Evolutionary conservation across 2,797 vertebrate genomes (phyloP), one percentile per base, ranked within the genome.

Genomic region (Acipenser oxyrinchus): DNA sequence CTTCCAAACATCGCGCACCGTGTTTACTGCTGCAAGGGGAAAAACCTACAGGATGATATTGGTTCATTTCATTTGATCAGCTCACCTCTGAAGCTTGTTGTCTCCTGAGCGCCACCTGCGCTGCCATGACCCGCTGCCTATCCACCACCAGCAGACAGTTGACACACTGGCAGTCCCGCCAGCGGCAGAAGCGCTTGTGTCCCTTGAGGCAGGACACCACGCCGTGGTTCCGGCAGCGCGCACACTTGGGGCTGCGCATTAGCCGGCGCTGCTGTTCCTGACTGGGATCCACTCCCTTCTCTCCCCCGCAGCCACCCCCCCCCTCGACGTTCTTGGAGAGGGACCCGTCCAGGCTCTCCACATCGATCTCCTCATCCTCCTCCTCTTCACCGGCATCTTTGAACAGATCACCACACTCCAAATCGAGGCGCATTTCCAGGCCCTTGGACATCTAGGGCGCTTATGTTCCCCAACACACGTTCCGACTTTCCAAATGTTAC

Each of bases 101-200:
- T 76, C 89, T 80, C 78, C 90, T 77, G 55, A 90, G 84, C 13
- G 89, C 90, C 67, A 90, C 89, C 75, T 90, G 89, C 11, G 88
- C 90, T 0, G 90, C 91, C 89, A 90, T 91, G 72, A 91, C 90
- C 66, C 91, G 85, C 80, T 90, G 89, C 60, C 89, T 79, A 83
- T 91, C 87, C 75, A 89, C 84, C 73, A 91, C 89, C 73, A 91
- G 83, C 74, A 86, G 78, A 78, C 90, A 91, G 79, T 86, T 90
- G 18, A 86, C 82, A 48, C 90, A 90, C 63, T 76, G 80, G 60
- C 89, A 89, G 78, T 91, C 86, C 71, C 86, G 81, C 88, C 88
- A 87, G 75, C 88, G 85, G 73, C 84, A 89, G 76, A 87, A 79
- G 70, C 89, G 87, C 72, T 91, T 91, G 87, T 91, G 89, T 70